Evolutionary conservation across 2,888 invertebrate species (phyloP), one percentile per base, ranked within the genome.

Genomic region (Dicycla oo): DNA sequence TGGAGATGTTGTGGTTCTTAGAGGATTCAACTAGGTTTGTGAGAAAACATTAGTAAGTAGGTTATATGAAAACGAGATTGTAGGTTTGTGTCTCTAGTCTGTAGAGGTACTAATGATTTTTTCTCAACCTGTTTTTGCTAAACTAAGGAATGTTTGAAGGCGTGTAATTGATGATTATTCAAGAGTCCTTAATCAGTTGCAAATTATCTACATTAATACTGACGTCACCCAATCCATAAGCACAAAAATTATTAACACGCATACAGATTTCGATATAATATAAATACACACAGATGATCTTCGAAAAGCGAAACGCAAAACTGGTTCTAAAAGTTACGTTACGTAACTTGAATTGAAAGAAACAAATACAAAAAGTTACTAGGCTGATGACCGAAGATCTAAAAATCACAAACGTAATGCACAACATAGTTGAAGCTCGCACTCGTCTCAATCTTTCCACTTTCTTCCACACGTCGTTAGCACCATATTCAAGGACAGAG

Each of bases 401-500:
- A 20, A 70, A 63, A 69, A 56, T 70, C 26, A 66, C 54, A 62
- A 65, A 75, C 30, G 18, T 73, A 73, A 75, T 63, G 76, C 67
- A 78, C 73, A 51, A 78, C 87, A 80, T 73, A 76, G 74, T 77
- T 69, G 74, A 65, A 82, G 69, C 72, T 84, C 45, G 73, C 76
- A 74, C 76, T 66, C 69, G 45, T 40, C 20, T 72, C 43, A 81
- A 83, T 81, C 71, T 83, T 82, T 88, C 87, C 84, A 88, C 88
- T 91, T 90, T 88, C 87, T 87, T 87, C 83, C 62, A 83, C 83
- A 85, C 87, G 80, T 91, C 89, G 91, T 93, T 93, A 91, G 90
- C 88, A 85, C 89, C 85, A 90, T 88, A 89, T 94, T 93, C 94
- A 95, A 94, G 95, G 95, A 93, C 95, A 93, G 87, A 85, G 85